Evolutionary conservation across 2,113 vertebrate genomes (phyloP), one percentile per base, ranked within the genome.

Genomic region (Colinus virginianus): DNA sequence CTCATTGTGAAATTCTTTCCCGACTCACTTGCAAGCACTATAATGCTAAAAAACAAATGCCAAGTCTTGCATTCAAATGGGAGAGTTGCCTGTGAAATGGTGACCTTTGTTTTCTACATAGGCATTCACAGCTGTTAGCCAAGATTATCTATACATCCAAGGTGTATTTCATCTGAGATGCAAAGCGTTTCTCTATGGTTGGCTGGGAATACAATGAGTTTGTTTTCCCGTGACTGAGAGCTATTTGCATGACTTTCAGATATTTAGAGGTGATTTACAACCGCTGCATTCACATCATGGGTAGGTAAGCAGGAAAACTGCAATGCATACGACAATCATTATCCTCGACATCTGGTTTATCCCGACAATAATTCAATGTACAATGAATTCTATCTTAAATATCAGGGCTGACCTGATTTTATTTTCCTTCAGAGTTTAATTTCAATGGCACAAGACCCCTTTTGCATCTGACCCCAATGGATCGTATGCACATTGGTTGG

Each of bases 221-320:
- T 64, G 78, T 48, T 87, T 69, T 53, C 61, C 79, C 51, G 74
- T 45, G 88, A 80, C 81, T 66, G 42, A 40, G 62, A 93, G 87
- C 71, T 76, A 48, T 95, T 85, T 69, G 94, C 74, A 30, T 63
- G 71, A 66, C 87, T 88, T 81, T 70, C 84, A 86, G 93, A 51
- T 86, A 61, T 86, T 92, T 61, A 70, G 87, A 94, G 90, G 84
- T 88, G 92, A 96, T 96, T 94, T 95, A 91, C 69, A 83, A 3
- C 75, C 46, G 55, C 61, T 75, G 48, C 48, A 17, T 58, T 66
- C 34, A 21, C 56, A 55, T 71, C 78, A 63, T 18, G 86, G 75
- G 20, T 17, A 87, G 71, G 87, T 25, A 38, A 80, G 8, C 63
- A 23, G 74, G 75, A 74, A 59, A 45, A 45, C 66, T 13, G 51